Percentiles rank a stretch among this genome's conserved stretches.
phyloP scores from a whole-genome alignment of 1,140 invertebrate species.

The Caenorhabditis brenneri region DNA sequence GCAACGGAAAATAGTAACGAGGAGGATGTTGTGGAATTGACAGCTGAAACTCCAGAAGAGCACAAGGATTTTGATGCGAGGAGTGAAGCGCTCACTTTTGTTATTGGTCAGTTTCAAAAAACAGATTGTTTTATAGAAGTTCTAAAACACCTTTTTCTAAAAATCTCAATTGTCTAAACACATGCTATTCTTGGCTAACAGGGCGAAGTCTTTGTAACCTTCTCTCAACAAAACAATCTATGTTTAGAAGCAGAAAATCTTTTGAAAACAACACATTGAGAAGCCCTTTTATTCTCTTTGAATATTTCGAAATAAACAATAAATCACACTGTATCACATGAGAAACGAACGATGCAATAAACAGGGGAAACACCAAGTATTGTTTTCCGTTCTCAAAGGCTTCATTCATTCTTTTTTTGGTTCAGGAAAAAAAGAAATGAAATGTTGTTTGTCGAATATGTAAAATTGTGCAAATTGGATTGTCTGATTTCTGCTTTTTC shows the following conservation, averaged over 20 bases:
- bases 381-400: neutral
- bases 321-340: neutral
- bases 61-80: neutral
- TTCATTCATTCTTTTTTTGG: neutral
- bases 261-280: no score
- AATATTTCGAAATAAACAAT: neutral
- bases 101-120: neutral
- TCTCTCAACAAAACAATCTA: no score
- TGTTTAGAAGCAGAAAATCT: no score
- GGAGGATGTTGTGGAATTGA: neutral
- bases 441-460: neutral
- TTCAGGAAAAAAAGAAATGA: neutral
- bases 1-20: slow-evolving; percentile 24
- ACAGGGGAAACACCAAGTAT: neutral
- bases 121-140: neutral
- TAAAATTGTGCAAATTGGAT: neutral
- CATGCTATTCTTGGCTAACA: no score
- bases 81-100: slow-evolving; percentile 18
- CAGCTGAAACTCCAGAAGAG: slow-evolving; percentile 20
- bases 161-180: no score
- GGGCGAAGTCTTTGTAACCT: no score
- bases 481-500: neutral
- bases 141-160: no score
- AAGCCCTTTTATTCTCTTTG: no score
- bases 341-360: neutral